Evolutionary conservation across 2,888 invertebrate species (phyloP), one percentile per base, ranked within the genome.

Genomic region (Adela reaumurella): DNA sequence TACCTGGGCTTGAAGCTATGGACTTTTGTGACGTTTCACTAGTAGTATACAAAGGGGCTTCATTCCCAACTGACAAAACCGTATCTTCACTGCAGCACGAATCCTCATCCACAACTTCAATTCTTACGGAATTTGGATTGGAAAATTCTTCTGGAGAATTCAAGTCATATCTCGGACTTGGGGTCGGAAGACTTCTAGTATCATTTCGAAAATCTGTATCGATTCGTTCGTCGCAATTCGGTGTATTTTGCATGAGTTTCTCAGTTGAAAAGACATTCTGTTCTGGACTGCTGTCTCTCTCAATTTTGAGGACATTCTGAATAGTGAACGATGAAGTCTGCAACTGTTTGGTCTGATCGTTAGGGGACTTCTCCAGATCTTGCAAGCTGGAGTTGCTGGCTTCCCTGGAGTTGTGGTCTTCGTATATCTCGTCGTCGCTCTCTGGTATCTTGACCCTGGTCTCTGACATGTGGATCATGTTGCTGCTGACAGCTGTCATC

Each of bases 61-160:
- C 91, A 62, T 90, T 90, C 5, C 91, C 90, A 54, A 92, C 91
- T 56, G 90, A 91, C 28, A 92, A 63, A 3, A 90, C 91, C 43
- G 91, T 92, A 60, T 89, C 90, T 58, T 89, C 89, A 57, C 87
- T 87, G 56, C 87, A 85, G 55, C 87, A 86, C 51, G 88, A 88
- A 53, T 83, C 81, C 55, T 81, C 80, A 50, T 76, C 79, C 14
- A 81, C 70, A 51, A 77, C 74, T 53, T 76, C 76, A 14, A 71
- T 67, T 58, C 76, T 60, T 5, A 48, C 43, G 2, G 52, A 50
- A 19, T 46, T 49, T 2, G 46, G 58, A 59, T 54, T 61, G 59
- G 16, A 57, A 19, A 67, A 68, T 6, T 70, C 70, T 18, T 74
- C 72, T 4, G 46, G 24, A 42, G 45, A 43, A 42, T 41, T 42